Evolutionary conservation across 1,140 invertebrate genomes (phyloP).

Genomic region (Hirudo medicinalis): DNA sequence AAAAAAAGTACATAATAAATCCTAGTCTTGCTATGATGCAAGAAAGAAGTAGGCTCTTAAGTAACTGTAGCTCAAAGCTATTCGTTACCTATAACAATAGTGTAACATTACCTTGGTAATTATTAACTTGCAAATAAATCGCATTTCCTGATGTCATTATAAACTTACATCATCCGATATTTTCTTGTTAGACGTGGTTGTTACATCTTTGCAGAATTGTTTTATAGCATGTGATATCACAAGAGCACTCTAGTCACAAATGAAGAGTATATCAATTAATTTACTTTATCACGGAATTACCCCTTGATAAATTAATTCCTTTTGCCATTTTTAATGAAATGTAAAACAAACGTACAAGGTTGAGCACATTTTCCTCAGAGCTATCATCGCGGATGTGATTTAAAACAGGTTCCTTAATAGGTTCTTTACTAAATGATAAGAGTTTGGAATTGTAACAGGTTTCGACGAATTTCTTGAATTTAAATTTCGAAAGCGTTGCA

Average conservation of each 20-base stretch:
- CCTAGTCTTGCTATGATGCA: no score
- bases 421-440: background rate
- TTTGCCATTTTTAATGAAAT: background rate
- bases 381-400: background rate
- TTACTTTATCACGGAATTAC: background rate
- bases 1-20: no score
- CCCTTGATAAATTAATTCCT: background rate
- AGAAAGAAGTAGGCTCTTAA: no score
- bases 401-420: background rate
- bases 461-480: conserved; percentile 6
- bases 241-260: background rate
- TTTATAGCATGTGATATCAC: conserved; percentile 2
- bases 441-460: background rate
- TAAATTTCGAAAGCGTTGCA: conserved; percentile 5
- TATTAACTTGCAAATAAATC: no score
- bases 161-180: no score
- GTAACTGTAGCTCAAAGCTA: no score
- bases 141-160: no score
- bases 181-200: no score
- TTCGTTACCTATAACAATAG: no score
- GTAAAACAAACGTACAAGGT: background rate
- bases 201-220: background rate
- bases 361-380: background rate
- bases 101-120: no score
- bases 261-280: background rate